Base-by-base conservation (phyloP, 2,888 invertebrate species). In the Epiblema foenella region DNA sequence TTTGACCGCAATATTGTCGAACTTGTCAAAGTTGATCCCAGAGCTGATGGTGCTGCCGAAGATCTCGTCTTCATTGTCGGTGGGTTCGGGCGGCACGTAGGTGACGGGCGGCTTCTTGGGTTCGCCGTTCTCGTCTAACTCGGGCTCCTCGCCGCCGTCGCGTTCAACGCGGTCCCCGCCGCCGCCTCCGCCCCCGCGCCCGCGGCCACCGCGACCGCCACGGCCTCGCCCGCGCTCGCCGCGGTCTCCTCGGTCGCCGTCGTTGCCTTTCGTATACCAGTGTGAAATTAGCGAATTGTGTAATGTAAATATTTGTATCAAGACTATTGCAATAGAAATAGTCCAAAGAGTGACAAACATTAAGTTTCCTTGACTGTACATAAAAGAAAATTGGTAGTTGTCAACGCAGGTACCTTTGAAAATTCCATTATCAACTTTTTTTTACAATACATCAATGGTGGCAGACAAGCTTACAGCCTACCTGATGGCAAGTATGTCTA, bases 11-110 rank as follows among this genome's bases (percentile, higher is more conserved):
- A 99, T 99, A 39, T 96, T 95, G 74, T 98, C 97, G 72, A 97
- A 98, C 82, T 98, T 98, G 71, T 96, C 95, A 87, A 99, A 99
- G 88, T 99, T 99, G 54, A 98, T 98, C 0, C 99, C 99, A 0
- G 96, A 95, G 15, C 95, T 93, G 12, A 97, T 96, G 0, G 95
- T 95, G 64, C 93, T 94, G 63, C 94, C 94, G 78, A 97, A 97
- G 49, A 97, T 94, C 72, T 95, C 95, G 0, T 92, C 91, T 68
- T 96, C 97, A 71, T 97, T 95, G 0, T 94, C 94, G 0, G 95
- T 94, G 0, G 96, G 95, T 57, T 97, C 97, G 0, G 96, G 96
- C 0, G 98, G 98, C 1, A 95, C 92, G 58, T 95, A 94, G 65
- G 95, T 95, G 49, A 95, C 94, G 0, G 93, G 91, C 0, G 87